Conservation (phyloP, 2,888 invertebrate genomes). For the Mythimna impura region DNA sequence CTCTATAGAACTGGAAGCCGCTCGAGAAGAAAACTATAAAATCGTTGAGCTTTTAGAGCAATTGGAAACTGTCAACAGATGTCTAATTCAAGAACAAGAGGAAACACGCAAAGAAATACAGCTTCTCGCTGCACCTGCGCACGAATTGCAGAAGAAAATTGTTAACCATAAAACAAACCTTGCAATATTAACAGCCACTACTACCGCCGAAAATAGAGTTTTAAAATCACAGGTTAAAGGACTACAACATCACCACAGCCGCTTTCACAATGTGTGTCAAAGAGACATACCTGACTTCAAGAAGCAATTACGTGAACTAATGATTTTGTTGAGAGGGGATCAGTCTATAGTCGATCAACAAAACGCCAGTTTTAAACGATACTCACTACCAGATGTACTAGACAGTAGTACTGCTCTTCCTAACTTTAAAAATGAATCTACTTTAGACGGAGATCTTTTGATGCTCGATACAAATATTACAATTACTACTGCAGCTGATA, state of each 20-base stretch:
- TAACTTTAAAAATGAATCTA: constrained; percentile 82
- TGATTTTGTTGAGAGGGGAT: constrained; percentile 77
- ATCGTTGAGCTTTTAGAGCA: constrained; percentile 69
- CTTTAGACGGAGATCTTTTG: constrained; percentile 83
- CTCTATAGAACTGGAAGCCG: constrained; percentile 61
- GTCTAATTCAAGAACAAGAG: constrained; percentile 76
- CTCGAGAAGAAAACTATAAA: constrained; percentile 72
- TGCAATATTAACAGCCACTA: constrained; percentile 85
- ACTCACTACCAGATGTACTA: constrained; percentile 80
- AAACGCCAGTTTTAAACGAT: constrained; percentile 77
- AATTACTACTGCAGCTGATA: constrained; percentile 78
- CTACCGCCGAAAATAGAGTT: constrained; percentile 84
- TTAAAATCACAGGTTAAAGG: constrained; percentile 83
- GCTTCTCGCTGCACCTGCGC: constrained; percentile 76
- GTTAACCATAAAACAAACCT: constrained; percentile 83
- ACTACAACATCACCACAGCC: constrained; percentile 82
- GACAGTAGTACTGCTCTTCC: constrained; percentile 74
- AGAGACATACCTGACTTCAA: constrained; percentile 84
- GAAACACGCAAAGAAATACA: constrained; percentile 77
- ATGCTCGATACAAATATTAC: constrained; percentile 88
- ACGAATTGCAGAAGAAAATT: constrained; percentile 83
- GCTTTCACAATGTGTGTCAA: constrained; percentile 84
- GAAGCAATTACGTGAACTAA: constrained; percentile 78
- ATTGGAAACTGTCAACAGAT: constrained; percentile 71
- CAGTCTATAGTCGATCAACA: constrained; percentile 62